Conservation (phyloP, 2,797 vertebrate genomes). For the Telmatherina bonti region DNA sequence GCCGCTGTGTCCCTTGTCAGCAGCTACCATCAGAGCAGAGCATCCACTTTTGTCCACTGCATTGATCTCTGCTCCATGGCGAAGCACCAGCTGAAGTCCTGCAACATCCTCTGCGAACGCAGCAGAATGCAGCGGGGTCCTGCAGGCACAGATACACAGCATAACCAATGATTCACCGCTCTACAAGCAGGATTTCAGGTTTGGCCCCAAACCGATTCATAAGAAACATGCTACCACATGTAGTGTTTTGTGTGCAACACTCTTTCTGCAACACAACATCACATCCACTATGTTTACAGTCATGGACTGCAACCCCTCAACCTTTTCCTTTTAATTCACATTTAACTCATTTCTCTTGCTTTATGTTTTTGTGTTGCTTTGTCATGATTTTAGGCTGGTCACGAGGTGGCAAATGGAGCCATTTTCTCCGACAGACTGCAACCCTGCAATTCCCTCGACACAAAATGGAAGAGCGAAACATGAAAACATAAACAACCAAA, state of each 20-base stretch:
- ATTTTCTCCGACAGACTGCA: neutral
- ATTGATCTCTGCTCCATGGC: conserved; percentile 92
- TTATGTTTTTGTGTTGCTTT: neutral
- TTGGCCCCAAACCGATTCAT: neutral
- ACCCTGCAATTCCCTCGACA: neutral
- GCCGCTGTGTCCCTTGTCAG: conserved; percentile 93
- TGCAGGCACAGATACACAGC: conserved; percentile 52
- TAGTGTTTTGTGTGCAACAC: too few species aligned
- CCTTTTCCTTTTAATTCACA: neutral
- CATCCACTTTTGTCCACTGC: conserved; percentile 89
- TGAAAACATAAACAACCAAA: too few species aligned
- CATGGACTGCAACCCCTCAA: too few species aligned
- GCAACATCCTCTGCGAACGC: conserved; percentile 93
- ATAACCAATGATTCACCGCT: neutral
- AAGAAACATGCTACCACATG: too few species aligned
- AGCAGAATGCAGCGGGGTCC: conserved; percentile 96
- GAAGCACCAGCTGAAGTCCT: conserved; percentile 92
- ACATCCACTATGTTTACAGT: too few species aligned
- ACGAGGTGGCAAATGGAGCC: neutral
- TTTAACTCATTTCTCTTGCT: neutral
- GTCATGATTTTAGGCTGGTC: neutral
- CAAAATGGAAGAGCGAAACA: too few species aligned
- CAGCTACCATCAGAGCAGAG: conserved; percentile 95
- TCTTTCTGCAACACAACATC: too few species aligned
- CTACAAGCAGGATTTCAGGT: conserved; percentile 11